phyloP scores from a whole-genome alignment of 2,797 vertebrate genomes.

The Emydoidea blandingii region DNA sequence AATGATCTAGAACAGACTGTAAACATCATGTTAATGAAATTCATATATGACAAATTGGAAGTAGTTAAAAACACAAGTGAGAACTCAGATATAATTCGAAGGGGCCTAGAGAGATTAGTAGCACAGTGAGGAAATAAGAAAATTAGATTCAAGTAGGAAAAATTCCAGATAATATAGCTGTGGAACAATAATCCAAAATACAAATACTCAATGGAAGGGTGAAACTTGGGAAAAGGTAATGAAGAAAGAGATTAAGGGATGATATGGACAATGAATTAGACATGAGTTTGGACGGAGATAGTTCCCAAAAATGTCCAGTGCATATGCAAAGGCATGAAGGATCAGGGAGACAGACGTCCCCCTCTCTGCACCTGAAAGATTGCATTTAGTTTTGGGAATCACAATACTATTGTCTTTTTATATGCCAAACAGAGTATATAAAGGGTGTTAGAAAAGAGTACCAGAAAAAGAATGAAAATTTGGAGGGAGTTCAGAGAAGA shows the following conservation, averaged over 20 bases:
- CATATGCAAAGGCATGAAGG: not conserved
- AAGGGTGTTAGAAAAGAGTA: not conserved
- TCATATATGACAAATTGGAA: not conserved
- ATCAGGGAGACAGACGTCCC: not conserved
- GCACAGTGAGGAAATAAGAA: not conserved
- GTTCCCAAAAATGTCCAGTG: not conserved
- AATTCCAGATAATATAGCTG: not conserved
- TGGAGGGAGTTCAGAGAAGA: not conserved
- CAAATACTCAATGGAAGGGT: not conserved
- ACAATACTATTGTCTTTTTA: not conserved
- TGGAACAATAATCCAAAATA: not conserved
- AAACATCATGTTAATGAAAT: not conserved
- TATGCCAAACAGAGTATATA: fast-evolving
- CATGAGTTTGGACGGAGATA: not conserved
- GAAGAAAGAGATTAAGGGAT: not conserved
- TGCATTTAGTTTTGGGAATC: not conserved
- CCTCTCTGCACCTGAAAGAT: not conserved
- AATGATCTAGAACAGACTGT: not conserved
- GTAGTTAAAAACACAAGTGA: not conserved
- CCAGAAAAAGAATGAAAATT: not conserved
- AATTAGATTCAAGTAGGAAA: not conserved
- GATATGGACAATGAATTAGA: not conserved
- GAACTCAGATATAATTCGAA: not conserved
- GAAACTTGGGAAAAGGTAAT: not conserved
- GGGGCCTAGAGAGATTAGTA: not conserved